Evolutionary conservation across 2,888 invertebrate genomes (phyloP).

Genomic region (Baronia brevicornis): DNA sequence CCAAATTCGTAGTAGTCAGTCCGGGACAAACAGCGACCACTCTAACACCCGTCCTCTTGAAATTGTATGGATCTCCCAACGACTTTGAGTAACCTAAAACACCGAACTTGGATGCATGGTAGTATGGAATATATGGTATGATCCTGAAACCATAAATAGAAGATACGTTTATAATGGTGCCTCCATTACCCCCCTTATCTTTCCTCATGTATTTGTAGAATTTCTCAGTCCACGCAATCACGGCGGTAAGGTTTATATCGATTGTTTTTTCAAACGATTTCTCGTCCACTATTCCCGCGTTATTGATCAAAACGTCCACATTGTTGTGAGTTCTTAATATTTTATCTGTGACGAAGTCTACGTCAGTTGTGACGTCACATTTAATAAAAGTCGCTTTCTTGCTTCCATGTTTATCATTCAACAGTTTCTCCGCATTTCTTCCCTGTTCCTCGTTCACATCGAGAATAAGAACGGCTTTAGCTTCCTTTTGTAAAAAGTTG

Average conservation of each 20-base stretch:
- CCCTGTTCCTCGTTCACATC: constrained; percentile 32
- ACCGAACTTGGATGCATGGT: constrained; percentile 72
- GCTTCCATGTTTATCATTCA: constrained; percentile 53
- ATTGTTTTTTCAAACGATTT: constrained; percentile 23
- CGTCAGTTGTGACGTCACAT: constrained; percentile 58
- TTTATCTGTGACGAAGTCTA: constrained; percentile 41
- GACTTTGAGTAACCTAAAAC: constrained; percentile 63
- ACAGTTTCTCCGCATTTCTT: constrained; percentile 34
- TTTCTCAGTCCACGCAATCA: constrained; percentile 49
- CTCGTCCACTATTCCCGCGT: constrained; percentile 37
- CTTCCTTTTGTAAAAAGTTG: constrained; percentile 53
- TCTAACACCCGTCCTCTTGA: constrained; percentile 47
- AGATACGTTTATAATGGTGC: constrained; percentile 76
- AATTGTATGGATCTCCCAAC: constrained; percentile 48
- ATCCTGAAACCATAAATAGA: constrained; percentile 71
- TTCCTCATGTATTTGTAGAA: constrained; percentile 72
- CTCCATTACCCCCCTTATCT: constrained; percentile 70
- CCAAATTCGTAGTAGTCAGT: constrained; percentile 32
- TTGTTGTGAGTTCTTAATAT: constrained; percentile 27
- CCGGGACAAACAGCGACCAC: constrained; percentile 61
- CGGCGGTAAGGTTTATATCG: constrained; percentile 34
- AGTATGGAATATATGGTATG: constrained; percentile 62
- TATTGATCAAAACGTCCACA: constrained; percentile 48
- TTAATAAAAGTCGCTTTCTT: constrained; percentile 52
- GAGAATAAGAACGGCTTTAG: constrained; percentile 25